Evolutionary conservation across 1,140 invertebrate genomes (phyloP).

Genomic region (Papilio aristodemus): DNA sequence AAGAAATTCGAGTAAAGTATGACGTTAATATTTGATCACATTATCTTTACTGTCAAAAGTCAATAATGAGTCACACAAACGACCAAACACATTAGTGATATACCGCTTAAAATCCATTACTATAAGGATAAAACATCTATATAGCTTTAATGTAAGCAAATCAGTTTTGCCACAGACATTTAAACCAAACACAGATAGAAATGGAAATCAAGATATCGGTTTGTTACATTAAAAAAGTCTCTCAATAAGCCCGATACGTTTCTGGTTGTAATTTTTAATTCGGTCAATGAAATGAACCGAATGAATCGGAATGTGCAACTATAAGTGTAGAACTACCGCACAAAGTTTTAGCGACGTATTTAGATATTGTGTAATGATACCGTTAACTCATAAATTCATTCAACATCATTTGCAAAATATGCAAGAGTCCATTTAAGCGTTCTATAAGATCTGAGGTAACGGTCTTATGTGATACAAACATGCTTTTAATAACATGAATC

Average conservation of each 20-base stretch:
- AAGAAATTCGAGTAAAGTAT: background rate
- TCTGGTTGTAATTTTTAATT: slow-evolving; percentile 54
- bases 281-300: slow-evolving; percentile 32
- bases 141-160: background rate
- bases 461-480: too few relatives aligned
- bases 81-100: slow-evolving; percentile 1
- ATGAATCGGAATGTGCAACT: background rate
- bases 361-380: too few relatives aligned
- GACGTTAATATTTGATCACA: background rate
- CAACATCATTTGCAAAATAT: too few relatives aligned
- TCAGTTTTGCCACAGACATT: background rate
- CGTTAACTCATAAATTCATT: too few relatives aligned
- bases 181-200: background rate
- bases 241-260: slow-evolving; percentile 41
- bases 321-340: too few relatives aligned
- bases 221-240: too few relatives aligned
- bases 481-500: too few relatives aligned
- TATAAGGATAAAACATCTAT: background rate
- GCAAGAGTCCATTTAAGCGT: too few relatives aligned
- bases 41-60: slow-evolving; percentile 12
- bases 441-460: too few relatives aligned
- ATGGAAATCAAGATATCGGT: background rate
- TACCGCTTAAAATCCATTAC: background rate
- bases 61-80: slow-evolving; percentile 1
- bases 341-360: too few relatives aligned